Percentiles rank a stretch among this genome's conserved stretches.
Evolutionary conservation across 2,113 vertebrate genomes (phyloP).

Genomic region (Pagrus major): DNA sequence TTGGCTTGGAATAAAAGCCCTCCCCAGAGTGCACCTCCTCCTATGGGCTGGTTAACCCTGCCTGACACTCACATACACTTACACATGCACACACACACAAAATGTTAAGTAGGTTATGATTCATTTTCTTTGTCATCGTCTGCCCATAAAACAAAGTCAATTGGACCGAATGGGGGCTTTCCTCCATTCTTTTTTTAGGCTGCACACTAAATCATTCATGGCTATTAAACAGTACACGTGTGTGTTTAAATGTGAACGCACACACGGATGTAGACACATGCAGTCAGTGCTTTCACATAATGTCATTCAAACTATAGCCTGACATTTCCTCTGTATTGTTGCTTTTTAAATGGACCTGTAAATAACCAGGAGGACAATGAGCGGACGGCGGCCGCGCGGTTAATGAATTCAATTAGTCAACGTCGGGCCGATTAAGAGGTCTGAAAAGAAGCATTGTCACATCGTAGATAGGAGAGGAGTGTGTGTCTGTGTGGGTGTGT

Average conservation of each 20-base stretch:
- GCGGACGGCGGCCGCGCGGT: constrained; percentile 15
- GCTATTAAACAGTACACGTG: constrained; percentile 53
- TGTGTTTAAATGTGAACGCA: constrained; percentile 48
- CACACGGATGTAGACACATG: constrained; percentile 3
- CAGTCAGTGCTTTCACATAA: constrained; percentile 26
- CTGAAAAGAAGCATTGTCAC: constrained; percentile 76
- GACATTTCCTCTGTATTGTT: constrained; percentile 74
- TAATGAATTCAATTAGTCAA: constrained; percentile 82
- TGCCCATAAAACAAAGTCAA: constrained; percentile 72
- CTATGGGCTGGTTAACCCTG: constrained; percentile 70
- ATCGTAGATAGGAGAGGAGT: constrained; percentile 36
- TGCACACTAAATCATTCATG: constrained; percentile 67
- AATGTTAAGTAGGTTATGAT: constrained; percentile 77
- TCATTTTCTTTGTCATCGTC: constrained; percentile 75
- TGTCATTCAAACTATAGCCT: constrained; percentile 57
- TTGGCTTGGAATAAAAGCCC: constrained; percentile 80
- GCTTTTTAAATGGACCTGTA: constrained; percentile 69
- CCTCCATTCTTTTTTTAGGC: constrained; percentile 53
- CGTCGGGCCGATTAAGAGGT: constrained; percentile 66
- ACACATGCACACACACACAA: constrained; percentile 26
- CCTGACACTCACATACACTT: constrained; percentile 44
- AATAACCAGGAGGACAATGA: constrained; percentile 73
- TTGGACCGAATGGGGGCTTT: constrained; percentile 56
- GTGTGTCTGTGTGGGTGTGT: background rate
- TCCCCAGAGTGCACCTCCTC: constrained; percentile 71